Evolutionary conservation across 2,888 invertebrate species (phyloP).

Genomic region (Exephanes ischioxanthus): DNA sequence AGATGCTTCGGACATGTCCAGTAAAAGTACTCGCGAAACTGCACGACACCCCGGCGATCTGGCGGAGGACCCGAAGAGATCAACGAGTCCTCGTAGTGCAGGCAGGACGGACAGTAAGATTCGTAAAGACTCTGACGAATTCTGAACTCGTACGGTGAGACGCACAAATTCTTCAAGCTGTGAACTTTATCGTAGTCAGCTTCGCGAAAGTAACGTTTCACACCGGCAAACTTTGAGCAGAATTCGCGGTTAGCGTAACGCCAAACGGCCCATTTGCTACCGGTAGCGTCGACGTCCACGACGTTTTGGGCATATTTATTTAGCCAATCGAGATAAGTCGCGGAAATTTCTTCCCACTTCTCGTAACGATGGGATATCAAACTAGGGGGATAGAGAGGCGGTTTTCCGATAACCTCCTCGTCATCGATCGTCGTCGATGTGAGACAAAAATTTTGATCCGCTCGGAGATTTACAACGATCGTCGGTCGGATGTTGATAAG

Average conservation of each 20-base stretch:
- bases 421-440: conserved; percentile 84
- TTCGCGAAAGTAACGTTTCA: conserved; percentile 86
- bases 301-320: conserved; percentile 87
- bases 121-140: conserved; percentile 86
- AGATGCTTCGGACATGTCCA: conserved; percentile 88
- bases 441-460: conserved; percentile 82
- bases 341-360: conserved; percentile 84
- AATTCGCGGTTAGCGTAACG: conserved; percentile 84
- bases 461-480: conserved; percentile 86
- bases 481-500: conserved; percentile 87
- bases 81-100: conserved; percentile 81
- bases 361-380: conserved; percentile 85
- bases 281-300: conserved; percentile 85
- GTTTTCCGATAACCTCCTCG: conserved; percentile 81
- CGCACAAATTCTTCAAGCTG: conserved; percentile 86
- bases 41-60: conserved; percentile 87
- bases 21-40: conserved; percentile 86
- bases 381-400: conserved; percentile 83
- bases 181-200: conserved; percentile 85
- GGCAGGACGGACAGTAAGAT: conserved; percentile 88
- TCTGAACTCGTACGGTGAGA: conserved; percentile 87
- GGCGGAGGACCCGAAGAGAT: conserved; percentile 85
- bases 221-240: conserved; percentile 83
- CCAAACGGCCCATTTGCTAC: conserved; percentile 87
- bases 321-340: conserved; percentile 86